These are phyloP conservation scores for Phylloscopus trochilus DNA, from an alignment of 2,113 vertebrate species.

Conservation along the genomic window DNA sequence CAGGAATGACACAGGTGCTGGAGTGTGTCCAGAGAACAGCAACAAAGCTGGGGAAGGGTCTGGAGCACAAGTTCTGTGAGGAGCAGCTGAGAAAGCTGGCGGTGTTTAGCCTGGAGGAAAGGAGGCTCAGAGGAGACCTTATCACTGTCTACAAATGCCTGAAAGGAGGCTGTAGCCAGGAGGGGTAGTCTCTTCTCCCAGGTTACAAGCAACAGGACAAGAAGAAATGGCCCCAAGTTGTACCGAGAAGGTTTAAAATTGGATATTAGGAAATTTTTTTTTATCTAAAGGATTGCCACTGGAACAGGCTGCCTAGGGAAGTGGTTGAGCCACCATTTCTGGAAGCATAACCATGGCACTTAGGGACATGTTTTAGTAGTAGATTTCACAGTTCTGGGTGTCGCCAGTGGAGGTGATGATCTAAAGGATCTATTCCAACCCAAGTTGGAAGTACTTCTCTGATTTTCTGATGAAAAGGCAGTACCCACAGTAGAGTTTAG, in stretches of 20 bases:
- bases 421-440: neutral
- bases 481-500: neutral
- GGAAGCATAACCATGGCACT: neutral
- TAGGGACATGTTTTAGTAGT: neutral
- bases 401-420: rapidly evolving
- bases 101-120: neutral
- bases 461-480: neutral
- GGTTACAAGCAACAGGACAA: neutral
- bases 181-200: neutral
- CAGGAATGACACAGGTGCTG: rapidly evolving
- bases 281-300: neutral
- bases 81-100: neutral
- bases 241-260: neutral
- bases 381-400: neutral
- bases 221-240: neutral
- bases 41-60: rapidly evolving
- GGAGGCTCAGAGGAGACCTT: neutral
- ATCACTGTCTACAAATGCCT: neutral
- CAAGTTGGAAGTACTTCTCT: neutral
- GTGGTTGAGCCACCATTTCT: neutral
- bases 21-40: rapidly evolving
- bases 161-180: neutral
- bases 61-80: neutral
- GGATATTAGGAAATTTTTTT: neutral
- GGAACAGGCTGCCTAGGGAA: neutral